Base-by-base conservation (phyloP, 2,113 vertebrate species). In the Tenebrosternarchus preto region DNA sequence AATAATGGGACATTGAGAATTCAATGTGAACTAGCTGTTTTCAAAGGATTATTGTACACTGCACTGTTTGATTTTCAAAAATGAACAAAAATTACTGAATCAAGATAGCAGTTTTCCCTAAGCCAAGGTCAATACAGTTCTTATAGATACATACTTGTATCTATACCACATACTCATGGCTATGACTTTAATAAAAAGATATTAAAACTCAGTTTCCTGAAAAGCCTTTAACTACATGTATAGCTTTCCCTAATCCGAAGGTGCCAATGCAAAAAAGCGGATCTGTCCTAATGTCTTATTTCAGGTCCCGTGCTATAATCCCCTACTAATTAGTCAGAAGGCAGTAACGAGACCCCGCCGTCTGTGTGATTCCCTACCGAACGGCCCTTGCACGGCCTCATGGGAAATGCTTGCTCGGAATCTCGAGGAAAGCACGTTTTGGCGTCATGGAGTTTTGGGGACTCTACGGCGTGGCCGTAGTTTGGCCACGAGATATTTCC, bases 391-490 rank as follows among this genome's bases (percentile, higher is more conserved):
- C 29, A 22, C 11, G 4, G 63, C 60, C 81, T 53, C 60, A 72
- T 73, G 79, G 79, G 67, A 77, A 73, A 76, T 5, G 69, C 73
- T 68, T 24, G 29, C 15, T 29, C 27, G 77, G 46, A 85, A 73
- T 80, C 64, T 39, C 27, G 33, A 17, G 4, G 20, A n/a, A n/a
- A 3, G 24, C 25, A 63, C 55, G 56, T 57, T 68, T 74, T 59
- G 19, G 60, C 22, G 39, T 25, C 27, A 31, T 43, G 27, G 39
- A 20, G 77, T 84, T 80, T 74, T 50, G 75, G 61, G 31, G 57
- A 78, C 70, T 82, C 56, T 78, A 27, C 31, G 50, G 25, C 70
- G 9, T 9, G 24, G 25, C 43, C 63, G 39, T 77, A 16, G 22
- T 73, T 60, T 56, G 46, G 16, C 71, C 61, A 50, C 24, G 59